Evolutionary conservation across 2,888 invertebrate species (phyloP).

Genomic region (Drosophila pseudotalamancana): DNA sequence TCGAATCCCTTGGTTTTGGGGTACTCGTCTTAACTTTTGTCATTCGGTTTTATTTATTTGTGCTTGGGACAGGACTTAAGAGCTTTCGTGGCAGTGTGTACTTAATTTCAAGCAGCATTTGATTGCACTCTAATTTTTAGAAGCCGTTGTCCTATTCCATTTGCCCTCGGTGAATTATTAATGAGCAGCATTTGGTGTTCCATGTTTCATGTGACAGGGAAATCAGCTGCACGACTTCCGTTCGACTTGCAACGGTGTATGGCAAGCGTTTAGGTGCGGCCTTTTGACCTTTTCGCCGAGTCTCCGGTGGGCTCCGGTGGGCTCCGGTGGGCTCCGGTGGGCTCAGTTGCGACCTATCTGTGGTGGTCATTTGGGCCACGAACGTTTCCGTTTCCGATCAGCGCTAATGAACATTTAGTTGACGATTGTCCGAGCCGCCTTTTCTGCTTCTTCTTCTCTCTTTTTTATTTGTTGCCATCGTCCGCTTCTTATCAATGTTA

Average conservation of each 20-base stretch:
- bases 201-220: slow-evolving; percentile 52
- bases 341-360: slow-evolving; percentile 13
- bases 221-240: slow-evolving; percentile 42
- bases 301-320: too few relatives aligned
- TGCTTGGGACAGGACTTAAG: slow-evolving; percentile 46
- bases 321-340: neutral
- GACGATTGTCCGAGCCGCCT: slow-evolving; percentile 11
- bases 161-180: slow-evolving; percentile 57
- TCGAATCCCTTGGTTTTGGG: slow-evolving; percentile 5
- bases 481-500: slow-evolving; percentile 61
- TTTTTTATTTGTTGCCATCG: slow-evolving; percentile 16
- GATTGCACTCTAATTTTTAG: slow-evolving; percentile 61
- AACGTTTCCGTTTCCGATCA: slow-evolving; percentile 70
- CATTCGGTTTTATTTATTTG: slow-evolving; percentile 38
- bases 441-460: neutral
- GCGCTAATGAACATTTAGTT: slow-evolving; percentile 74
- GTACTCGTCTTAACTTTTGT: slow-evolving; percentile 54
- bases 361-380: slow-evolving; percentile 40
- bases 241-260: slow-evolving; percentile 16
- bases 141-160: slow-evolving; percentile 14
- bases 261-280: slow-evolving; percentile 11
- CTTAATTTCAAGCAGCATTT: slow-evolving; percentile 60
- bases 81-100: slow-evolving; percentile 65
- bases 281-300: too few relatives aligned
- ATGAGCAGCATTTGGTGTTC: slow-evolving; percentile 46